Conservation (phyloP, 2,888 invertebrate species). For the Gari tellinella region DNA sequence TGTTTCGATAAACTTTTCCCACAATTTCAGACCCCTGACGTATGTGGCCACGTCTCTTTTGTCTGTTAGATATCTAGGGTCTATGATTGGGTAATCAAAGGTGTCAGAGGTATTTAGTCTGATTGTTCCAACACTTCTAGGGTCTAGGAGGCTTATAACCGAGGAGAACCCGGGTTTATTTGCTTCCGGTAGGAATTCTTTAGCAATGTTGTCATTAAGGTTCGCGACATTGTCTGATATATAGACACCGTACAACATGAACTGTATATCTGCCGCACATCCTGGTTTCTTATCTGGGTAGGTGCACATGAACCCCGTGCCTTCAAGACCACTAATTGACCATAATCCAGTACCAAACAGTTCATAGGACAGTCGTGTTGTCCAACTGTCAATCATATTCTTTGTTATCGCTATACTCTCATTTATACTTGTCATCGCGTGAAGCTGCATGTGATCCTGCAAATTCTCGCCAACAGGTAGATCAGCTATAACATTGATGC, state of each 20-base stretch:
- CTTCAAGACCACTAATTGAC: conserved; percentile 44
- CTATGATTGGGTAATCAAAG: conserved; percentile 91
- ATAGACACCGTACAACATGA: conserved; percentile 27
- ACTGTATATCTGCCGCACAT: conserved; percentile 50
- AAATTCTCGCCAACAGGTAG: conserved; percentile 73
- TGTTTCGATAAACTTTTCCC: conserved; percentile 46
- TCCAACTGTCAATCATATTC: conserved; percentile 24
- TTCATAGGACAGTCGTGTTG: conserved; percentile 23
- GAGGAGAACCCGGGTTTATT: conserved; percentile 74
- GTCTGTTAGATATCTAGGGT: conserved; percentile 93
- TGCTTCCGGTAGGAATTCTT: conserved; percentile 22
- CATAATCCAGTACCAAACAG: conserved; percentile 41
- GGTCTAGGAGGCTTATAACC: conserved; percentile 73
- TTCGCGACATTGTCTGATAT: conserved; percentile 27
- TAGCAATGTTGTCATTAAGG: conserved; percentile 36
- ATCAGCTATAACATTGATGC: conserved; percentile 77
- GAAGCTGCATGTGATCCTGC: conserved; percentile 39
- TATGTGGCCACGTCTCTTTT: conserved; percentile 86
- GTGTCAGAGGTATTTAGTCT: conserved; percentile 91
- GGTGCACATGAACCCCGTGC: conserved; percentile 41
- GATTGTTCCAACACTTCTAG: conserved; percentile 92
- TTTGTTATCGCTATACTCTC: conserved; percentile 30
- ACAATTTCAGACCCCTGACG: conserved; percentile 39
- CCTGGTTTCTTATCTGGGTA: conserved; percentile 28
- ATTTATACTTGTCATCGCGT: conserved; percentile 24